Conservation (phyloP, 2,888 invertebrate species). For the Trissonchulus sp. region DNA sequence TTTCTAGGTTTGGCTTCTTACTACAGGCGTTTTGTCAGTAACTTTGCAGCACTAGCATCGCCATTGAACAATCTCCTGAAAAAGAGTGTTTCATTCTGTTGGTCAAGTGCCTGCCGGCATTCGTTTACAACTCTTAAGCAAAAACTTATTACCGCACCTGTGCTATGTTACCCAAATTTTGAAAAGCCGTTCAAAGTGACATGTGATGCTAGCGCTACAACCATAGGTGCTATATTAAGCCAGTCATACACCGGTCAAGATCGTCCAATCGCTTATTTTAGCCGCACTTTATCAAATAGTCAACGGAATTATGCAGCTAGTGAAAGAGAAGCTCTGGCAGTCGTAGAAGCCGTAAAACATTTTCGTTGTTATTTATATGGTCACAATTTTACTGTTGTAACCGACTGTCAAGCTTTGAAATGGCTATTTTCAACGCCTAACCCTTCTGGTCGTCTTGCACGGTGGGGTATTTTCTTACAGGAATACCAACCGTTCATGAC, state of each 20-base stretch:
- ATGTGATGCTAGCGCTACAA: constrained; percentile 40
- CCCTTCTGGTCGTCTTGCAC: not conserved
- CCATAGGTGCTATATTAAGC: constrained; percentile 41
- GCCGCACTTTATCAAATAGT: constrained; percentile 36
- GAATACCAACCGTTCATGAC: not conserved
- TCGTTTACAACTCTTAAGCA: constrained; percentile 33
- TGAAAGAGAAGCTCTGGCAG: constrained; percentile 40
- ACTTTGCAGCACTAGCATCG: constrained; percentile 34
- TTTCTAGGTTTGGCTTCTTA: constrained; percentile 38
- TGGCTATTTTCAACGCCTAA: constrained; percentile 22
- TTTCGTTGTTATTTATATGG: constrained; percentile 30
- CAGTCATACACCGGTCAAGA: constrained; percentile 34
- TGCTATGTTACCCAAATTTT: constrained; percentile 38
- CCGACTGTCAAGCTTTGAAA: constrained; percentile 32
- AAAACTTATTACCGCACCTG: constrained; percentile 29
- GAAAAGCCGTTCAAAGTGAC: constrained; percentile 34
- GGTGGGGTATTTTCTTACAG: constrained; percentile 12
- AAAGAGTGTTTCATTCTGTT: constrained; percentile 35
- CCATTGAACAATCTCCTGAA: constrained; percentile 36
- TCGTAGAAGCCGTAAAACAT: constrained; percentile 36
- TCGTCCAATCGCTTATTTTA: constrained; percentile 41
- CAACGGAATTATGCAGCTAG: constrained; percentile 39
- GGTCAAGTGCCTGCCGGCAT: constrained; percentile 29
- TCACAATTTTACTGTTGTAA: constrained; percentile 20
- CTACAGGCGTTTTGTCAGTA: constrained; percentile 33